These are phyloP conservation scores for Rhagoletis pomonella DNA, from an alignment of 1,140 invertebrate genomes.

Conservation along the genomic window DNA sequence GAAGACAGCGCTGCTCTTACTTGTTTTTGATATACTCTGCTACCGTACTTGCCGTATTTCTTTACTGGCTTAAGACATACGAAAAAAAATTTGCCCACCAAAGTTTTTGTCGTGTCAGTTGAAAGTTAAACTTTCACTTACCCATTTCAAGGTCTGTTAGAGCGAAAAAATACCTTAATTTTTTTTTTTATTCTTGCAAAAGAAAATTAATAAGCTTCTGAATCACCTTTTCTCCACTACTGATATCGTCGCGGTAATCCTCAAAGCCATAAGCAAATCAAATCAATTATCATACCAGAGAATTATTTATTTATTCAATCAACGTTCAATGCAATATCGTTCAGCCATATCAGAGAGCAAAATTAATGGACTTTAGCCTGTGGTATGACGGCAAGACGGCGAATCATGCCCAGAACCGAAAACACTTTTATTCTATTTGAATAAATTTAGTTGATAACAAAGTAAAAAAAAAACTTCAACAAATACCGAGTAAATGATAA, in stretches of 20 bases:
- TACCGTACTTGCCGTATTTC: too few relatives aligned
- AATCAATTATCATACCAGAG: slow-evolving; percentile 28
- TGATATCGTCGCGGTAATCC: neutral
- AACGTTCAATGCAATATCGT: slow-evolving; percentile 11
- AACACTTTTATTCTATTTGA: slow-evolving; percentile 24
- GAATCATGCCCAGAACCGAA: slow-evolving; percentile 18
- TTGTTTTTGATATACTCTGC: too few relatives aligned
- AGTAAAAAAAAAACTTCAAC: slow-evolving; percentile 1
- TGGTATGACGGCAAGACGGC: neutral
- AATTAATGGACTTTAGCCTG: slow-evolving; percentile 32
- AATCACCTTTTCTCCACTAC: too few relatives aligned
- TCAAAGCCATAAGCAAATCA: slow-evolving; percentile 18
- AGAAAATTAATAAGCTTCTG: too few relatives aligned
- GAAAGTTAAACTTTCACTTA: too few relatives aligned
- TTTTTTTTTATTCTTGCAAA: too few relatives aligned
- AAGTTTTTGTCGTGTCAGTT: too few relatives aligned
- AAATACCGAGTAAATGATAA: neutral
- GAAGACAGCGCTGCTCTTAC: too few relatives aligned
- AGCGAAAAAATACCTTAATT: too few relatives aligned
- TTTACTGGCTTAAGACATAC: too few relatives aligned
- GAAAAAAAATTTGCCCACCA: too few relatives aligned
- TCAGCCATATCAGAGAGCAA: neutral
- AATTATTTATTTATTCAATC: slow-evolving; percentile 43
- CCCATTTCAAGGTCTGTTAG: too few relatives aligned
- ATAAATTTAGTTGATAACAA: slow-evolving; percentile 49